phyloP scores from a whole-genome alignment of 1,140 invertebrate genomes.

The Triops cancriformis region DNA sequence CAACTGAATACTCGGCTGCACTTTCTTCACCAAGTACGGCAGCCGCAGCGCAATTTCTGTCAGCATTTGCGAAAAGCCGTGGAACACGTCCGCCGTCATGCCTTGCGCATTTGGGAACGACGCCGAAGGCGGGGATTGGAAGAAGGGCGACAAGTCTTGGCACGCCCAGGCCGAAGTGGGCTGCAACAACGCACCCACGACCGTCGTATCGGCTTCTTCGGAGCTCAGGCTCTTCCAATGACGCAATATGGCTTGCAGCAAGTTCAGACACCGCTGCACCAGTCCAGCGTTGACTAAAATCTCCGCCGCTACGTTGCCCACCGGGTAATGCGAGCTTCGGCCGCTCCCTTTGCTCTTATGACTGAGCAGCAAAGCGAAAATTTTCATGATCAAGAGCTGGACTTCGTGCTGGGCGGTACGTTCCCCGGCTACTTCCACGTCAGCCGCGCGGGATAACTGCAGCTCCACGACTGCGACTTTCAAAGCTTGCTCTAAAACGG shows the following conservation, averaged over 20 bases:
- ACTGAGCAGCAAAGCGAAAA: slow-evolving; percentile 48
- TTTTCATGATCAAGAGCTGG: slow-evolving; percentile 69
- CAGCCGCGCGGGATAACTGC: slow-evolving; percentile 55
- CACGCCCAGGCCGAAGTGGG: slow-evolving; percentile 67
- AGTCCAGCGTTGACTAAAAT: slow-evolving; percentile 67
- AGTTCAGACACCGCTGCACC: slow-evolving; percentile 69
- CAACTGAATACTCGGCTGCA: slow-evolving; percentile 42
- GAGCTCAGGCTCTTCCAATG: slow-evolving; percentile 63
- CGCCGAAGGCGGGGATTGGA: slow-evolving; percentile 69
- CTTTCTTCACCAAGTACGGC: slow-evolving; percentile 79
- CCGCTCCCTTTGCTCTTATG: slow-evolving; percentile 36
- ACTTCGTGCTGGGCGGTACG: slow-evolving; percentile 64
- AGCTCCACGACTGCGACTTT: slow-evolving; percentile 65
- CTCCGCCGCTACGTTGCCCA: slow-evolving; percentile 64
- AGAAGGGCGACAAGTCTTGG: slow-evolving; percentile 92
- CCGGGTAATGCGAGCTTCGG: slow-evolving; percentile 55
- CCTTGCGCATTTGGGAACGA: slow-evolving; percentile 63
- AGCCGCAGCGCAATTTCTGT: slow-evolving; percentile 90
- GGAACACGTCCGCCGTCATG: slow-evolving; percentile 75
- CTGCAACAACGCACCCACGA: slow-evolving; percentile 58
- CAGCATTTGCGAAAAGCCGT: slow-evolving; percentile 81
- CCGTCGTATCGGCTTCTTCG: slow-evolving; percentile 45
- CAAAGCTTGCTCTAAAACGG: slow-evolving; percentile 64
- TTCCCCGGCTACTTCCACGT: slow-evolving; percentile 42
- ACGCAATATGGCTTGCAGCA: slow-evolving; percentile 66